Evolutionary conservation across 2,888 invertebrate genomes (phyloP), one percentile per base, ranked within the genome.

Genomic region (Lobophora halterata): DNA sequence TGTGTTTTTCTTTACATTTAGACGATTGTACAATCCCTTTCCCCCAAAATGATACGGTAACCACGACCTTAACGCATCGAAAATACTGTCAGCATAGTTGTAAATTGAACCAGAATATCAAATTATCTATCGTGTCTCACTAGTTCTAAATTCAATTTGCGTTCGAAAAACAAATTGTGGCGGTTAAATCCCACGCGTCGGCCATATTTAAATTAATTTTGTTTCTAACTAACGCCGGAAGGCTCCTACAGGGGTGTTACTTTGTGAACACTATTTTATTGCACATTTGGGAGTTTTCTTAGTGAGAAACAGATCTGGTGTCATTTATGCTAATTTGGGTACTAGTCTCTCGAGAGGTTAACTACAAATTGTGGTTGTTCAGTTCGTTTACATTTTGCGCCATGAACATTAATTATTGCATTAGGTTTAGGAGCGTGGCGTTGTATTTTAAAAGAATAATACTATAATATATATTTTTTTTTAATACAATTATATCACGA

Each of bases 1-100:
- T 83, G 79, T 83, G 80, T 85, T 85, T 81, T 83, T 83, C 81
- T 83, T 79, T 65, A 71, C 79, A 82, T 81, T 80, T 72, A 83
- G 70, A 62, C 61, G 59, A 66, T 76, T 66, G 56, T 51, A 52
- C 59, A 67, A 71, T 59, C 61, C 64, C 65, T 64, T 59, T 59
- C 46, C 49, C 38, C 45, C 55, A 28, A 49, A 46, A 42, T 52
- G 45, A 55, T 58, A 64, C 59, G 42, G 31, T 46, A 43, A 39
- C 56, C 49, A 65, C 52, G 38, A 57, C 64, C 59, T 60, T 68
- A 54, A 58, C 33, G 33, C 32, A 42, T 46, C 40, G 48, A 49
- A 46, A 46, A 62, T 68, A 65, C 55, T 55, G 56, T 53, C 55
- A 52, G 46, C 50, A 40, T 54, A 52, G 42, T 49, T 48, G 61